Percentiles rank a stretch among this genome's conserved stretches.
Conservation (phyloP, 2,888 invertebrate genomes). For the Xanthorhoe designata region DNA sequence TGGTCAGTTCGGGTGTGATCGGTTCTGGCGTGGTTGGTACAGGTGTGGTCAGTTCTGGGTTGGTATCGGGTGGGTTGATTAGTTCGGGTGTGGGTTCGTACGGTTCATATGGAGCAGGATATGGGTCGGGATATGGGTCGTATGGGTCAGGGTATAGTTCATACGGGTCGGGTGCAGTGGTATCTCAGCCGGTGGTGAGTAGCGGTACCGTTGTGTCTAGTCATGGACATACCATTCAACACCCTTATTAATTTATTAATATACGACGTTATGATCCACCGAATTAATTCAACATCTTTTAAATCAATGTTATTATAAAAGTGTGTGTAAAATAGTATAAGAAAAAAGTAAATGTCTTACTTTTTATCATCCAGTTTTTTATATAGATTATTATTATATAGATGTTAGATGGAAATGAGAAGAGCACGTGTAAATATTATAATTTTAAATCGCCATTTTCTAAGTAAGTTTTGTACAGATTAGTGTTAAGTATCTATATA, state of each 20-base stretch:
- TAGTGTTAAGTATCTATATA: neutral
- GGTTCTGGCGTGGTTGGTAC: conserved; percentile 28
- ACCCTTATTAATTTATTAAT: conserved; percentile 45
- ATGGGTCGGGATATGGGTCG: conserved; percentile 22
- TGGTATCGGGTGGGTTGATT: conserved; percentile 15
- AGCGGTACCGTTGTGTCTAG: conserved; percentile 43
- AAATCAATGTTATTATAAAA: neutral
- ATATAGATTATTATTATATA: too few species aligned
- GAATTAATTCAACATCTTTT: neutral
- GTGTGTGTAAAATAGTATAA: too few species aligned
- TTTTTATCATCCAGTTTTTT: too few species aligned
- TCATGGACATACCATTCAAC: conserved; percentile 54
- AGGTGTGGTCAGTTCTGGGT: conserved; percentile 5
- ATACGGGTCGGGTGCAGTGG: neutral
- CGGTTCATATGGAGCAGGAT: conserved; percentile 23
- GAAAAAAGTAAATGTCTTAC: too few species aligned
- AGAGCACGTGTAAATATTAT: too few species aligned
- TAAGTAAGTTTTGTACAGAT: conserved; percentile 12
- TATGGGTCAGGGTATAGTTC: conserved; percentile 7
- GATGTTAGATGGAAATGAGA: too few species aligned
- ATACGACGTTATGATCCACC: conserved; percentile 6
- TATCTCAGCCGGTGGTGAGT: conserved; percentile 23
- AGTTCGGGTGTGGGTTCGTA: conserved; percentile 24
- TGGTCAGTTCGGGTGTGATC: conserved; percentile 20
- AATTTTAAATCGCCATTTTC: too few species aligned